Conservation (phyloP, 2,113 vertebrate species). For the Ailurus styani region DNA sequence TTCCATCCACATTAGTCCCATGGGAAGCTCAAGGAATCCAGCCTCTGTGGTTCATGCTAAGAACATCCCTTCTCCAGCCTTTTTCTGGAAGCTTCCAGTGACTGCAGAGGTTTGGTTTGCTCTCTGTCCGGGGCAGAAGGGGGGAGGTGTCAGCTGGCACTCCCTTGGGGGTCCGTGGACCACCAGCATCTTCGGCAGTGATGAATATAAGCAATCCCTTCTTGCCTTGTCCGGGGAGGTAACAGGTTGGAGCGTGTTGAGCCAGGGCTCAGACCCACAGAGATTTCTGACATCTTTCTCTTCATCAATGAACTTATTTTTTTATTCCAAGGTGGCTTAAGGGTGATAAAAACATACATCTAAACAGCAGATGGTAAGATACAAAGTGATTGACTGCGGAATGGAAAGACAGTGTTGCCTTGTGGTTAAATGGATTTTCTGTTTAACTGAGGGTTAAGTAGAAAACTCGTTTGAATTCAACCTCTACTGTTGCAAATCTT, state of each 20-base stretch:
- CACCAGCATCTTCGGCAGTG: background rate
- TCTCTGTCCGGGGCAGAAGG: background rate
- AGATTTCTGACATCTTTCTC: background rate
- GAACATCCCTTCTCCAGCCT: background rate
- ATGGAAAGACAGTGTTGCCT: background rate
- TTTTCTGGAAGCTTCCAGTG: background rate
- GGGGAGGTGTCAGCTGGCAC: background rate
- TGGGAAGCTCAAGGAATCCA: background rate
- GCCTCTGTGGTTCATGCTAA: background rate
- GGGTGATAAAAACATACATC: conserved; percentile 15
- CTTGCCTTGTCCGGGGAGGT: background rate
- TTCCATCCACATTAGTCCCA: background rate
- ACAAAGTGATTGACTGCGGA: background rate
- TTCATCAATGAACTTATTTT: background rate
- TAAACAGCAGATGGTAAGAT: background rate
- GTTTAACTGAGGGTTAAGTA: conserved; percentile 68
- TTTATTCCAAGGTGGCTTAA: background rate
- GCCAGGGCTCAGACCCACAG: background rate
- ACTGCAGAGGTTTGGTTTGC: background rate
- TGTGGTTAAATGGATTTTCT: conserved; percentile 65
- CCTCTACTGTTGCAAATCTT: conserved; percentile 50
- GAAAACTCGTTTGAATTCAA: conserved; percentile 31
- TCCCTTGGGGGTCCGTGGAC: background rate
- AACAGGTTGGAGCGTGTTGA: background rate
- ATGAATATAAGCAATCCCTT: no score